Base-by-base conservation (phyloP, 1,140 invertebrate genomes). In the Leptinotarsa texana region DNA sequence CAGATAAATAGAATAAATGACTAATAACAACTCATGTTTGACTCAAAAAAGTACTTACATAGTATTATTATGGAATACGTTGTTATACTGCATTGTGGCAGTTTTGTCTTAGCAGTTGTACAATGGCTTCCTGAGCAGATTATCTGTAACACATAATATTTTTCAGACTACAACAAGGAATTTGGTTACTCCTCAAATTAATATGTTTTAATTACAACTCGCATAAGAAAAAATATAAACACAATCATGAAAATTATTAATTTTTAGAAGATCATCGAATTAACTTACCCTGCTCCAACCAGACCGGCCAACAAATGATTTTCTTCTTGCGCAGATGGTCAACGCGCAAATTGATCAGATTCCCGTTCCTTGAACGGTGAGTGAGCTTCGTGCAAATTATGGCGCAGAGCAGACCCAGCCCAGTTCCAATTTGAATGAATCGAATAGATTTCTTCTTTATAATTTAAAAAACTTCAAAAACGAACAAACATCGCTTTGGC, bases 221-320 rank as follows among this genome's bases (percentile, higher is more conserved):
- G 2, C 51, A n/a, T 18, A 57, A 17, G 51, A 5, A 69, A 42
- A 47, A 74, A 63, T 1, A 71, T 70, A 69, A 49, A 8, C 1
- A 73, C 65, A 74, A 77, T 63, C 68, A 62, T 70, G 48, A 22
- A 65, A 24, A 47, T 57, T 57, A 57, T 57, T 17, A 57, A 18
- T 17, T 57, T 57, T 42, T 73, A 66, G 15, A 74, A 75, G 75
- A 74, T 57, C 51, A 18, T 18, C 5, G n/a, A 57, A 57, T 17
- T 57, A 3, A 62, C 79, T 80, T 70, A 82, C 80, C 79, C 80
- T 85, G 81, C 82, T 83, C 86, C 86, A 85, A 87, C 87, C 87
- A 87, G 86, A 87, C 84, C 87, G 87, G 87, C 86, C 88, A 89
- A 88, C 88, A 88, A 89, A 87, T 67, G 65, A 74, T 33, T 72